These are phyloP conservation scores for Disparrhopalites patrizii DNA, from an alignment of 2,888 invertebrate species.

Conservation along the genomic window DNA sequence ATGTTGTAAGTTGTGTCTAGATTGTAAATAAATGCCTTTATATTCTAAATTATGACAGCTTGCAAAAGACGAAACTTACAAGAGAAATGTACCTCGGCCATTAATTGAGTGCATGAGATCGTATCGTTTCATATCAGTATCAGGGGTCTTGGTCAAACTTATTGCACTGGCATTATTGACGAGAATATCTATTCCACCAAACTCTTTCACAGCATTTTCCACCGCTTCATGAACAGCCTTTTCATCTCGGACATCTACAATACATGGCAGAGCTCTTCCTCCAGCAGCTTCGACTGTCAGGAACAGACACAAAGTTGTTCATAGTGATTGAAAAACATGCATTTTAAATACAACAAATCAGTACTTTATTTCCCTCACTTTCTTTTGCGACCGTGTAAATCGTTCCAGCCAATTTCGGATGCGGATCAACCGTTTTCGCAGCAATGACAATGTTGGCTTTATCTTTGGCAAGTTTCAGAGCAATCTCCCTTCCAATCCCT, in stretches of 20 bases:
- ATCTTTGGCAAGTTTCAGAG: conserved; percentile 84
- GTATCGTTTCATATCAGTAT: conserved; percentile 91
- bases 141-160: conserved; percentile 70
- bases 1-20: too few species aligned
- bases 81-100: conserved; percentile 89
- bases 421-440: conserved; percentile 84
- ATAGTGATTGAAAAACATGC: neutral
- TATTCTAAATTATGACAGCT: too few species aligned
- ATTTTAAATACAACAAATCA: neutral
- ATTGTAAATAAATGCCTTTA: too few species aligned
- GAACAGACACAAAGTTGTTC: conserved; percentile 3
- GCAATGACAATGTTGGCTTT: conserved; percentile 88
- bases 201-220: conserved; percentile 71
- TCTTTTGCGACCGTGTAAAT: conserved; percentile 87
- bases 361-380: conserved; percentile 57
- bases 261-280: conserved; percentile 78
- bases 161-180: conserved; percentile 98
- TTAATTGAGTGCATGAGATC: conserved; percentile 95
- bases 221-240: conserved; percentile 67
- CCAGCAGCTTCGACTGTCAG: conserved; percentile 75
- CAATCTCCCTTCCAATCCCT: conserved; percentile 94
- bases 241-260: conserved; percentile 85
- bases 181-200: conserved; percentile 92
- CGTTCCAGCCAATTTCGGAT: conserved; percentile 87
- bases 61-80: conserved; percentile 59